Base-by-base conservation (phyloP, 2,797 vertebrate genomes). In the Microchirus variegatus region DNA sequence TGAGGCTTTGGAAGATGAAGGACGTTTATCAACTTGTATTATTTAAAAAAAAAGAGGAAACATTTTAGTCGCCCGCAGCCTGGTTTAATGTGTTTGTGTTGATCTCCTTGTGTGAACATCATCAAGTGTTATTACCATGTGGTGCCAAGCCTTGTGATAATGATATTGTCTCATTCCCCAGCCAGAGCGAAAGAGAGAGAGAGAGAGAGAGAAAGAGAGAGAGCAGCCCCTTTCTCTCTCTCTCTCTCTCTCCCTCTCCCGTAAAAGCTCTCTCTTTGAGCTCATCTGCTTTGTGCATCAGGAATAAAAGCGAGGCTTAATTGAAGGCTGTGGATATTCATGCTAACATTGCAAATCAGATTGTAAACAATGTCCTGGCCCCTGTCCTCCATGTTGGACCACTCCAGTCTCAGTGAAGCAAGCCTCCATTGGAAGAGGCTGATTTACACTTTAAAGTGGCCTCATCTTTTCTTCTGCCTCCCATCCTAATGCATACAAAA, bases 381-480 rank as follows among this genome's bases (percentile, higher is more conserved):
- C 75, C 63, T 71, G 76, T 77, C 77, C 80, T 76, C 82, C 64
- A 66, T 54, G 71, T 56, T 73, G 70, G 60, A 72, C 64, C 83
- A 77, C 79, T 84, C 70, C 77, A 74, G 45, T 70, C 59, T 83
- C 61, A 54, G 75, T 54, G 73, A 77, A 49, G 57, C 56, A 26
- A 82, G 85, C 73, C 80, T 75, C 75, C 44, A 49, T 57, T 75
- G 79, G 67, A 89, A 84, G 85, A 61, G 74, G 72, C 86, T 91
- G 80, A 92, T 92, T 93, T 92, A 87, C 91, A 93, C 87, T 87
- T 90, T 77, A 91, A 92, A 92, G 87, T 76, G 67, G 63, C 70
- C 82, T 84, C 71, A 58, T 83, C 78, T 68, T 65, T 66, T 53
- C 70, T 66, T 75, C 77, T 62, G 65, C 40, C 47, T 43, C 13